Percentiles rank a stretch among this genome's conserved stretches.
These are phyloP conservation scores for Drosophila ohnishii DNA, from an alignment of 1,140 invertebrate genomes.

Conservation along the genomic window DNA sequence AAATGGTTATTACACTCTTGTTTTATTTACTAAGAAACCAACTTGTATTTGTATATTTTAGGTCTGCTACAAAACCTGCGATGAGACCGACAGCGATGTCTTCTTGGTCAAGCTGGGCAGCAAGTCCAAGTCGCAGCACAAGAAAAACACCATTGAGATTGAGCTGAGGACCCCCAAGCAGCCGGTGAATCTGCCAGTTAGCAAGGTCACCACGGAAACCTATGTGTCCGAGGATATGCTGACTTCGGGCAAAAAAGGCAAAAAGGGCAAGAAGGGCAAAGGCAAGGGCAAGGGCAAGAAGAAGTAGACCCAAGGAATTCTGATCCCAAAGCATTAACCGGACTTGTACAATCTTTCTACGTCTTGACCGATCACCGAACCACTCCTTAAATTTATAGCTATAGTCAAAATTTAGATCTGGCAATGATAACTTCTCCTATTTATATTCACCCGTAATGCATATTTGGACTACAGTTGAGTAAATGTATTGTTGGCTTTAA, in stretches of 20 bases:
- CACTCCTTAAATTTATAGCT: conserved; percentile 6
- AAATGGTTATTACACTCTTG: background rate
- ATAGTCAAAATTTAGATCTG: conserved; percentile 13
- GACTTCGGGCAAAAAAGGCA: conserved; percentile 35
- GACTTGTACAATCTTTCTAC: conserved; percentile 5
- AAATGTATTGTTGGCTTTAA: conserved; percentile 37
- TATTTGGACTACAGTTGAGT: conserved; percentile 31
- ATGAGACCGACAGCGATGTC: conserved; percentile 81
- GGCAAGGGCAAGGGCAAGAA: conserved; percentile 60
- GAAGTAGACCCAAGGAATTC: conserved; percentile 13
- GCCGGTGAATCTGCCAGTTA: conserved; percentile 56
- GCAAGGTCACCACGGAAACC: conserved; percentile 75
- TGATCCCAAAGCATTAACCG: conserved; percentile 6
- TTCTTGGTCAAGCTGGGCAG: conserved; percentile 80
- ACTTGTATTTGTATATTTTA: conserved; percentile 16
- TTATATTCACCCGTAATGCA: conserved; percentile 2
- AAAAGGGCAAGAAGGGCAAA: conserved; percentile 59
- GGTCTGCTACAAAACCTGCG: conserved; percentile 82
- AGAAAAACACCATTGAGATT: conserved; percentile 79
- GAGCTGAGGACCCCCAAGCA: conserved; percentile 79
- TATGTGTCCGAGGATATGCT: conserved; percentile 76
- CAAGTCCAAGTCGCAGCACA: conserved; percentile 69
- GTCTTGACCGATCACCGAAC: background rate
- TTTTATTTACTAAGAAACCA: background rate
- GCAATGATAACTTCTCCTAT: background rate